phyloP scores from a whole-genome alignment of 2,888 invertebrate genomes.

The Tethea ocularis region DNA sequence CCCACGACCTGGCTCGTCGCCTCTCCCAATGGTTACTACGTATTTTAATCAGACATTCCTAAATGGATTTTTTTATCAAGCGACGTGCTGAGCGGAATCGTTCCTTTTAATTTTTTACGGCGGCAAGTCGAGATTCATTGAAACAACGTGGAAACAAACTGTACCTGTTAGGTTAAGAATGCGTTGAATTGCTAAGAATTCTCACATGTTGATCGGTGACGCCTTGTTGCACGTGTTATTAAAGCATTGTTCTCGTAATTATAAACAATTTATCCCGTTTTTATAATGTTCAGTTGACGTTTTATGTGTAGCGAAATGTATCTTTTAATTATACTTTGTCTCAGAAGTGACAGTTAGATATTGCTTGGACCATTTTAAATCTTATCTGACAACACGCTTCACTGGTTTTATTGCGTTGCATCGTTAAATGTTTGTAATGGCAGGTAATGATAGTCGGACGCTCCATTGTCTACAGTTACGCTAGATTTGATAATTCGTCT shows the following conservation, averaged over 20 bases:
- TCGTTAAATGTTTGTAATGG: slow-evolving; percentile 60
- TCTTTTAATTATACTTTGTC: slow-evolving; percentile 5
- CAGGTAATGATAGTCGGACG: slow-evolving; percentile 37
- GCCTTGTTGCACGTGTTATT: slow-evolving; percentile 25
- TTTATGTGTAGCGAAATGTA: neutral
- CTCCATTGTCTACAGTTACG: slow-evolving; percentile 58
- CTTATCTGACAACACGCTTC: slow-evolving; percentile 52
- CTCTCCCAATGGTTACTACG: slow-evolving; percentile 48
- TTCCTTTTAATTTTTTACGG: slow-evolving; percentile 57
- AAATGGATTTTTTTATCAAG: slow-evolving; percentile 62
- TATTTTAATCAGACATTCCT: slow-evolving; percentile 79
- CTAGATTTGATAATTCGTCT: slow-evolving; percentile 57
- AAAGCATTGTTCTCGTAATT: slow-evolving; percentile 29
- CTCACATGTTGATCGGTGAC: slow-evolving; percentile 24
- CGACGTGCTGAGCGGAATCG: slow-evolving; percentile 40
- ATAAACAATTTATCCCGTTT: slow-evolving; percentile 11
- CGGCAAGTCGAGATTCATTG: slow-evolving; percentile 29
- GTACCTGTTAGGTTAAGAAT: slow-evolving; percentile 34
- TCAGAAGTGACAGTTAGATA: slow-evolving; percentile 13
- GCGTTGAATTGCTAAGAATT: slow-evolving; percentile 31
- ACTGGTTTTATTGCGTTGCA: slow-evolving; percentile 63
- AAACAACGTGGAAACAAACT: too few species aligned
- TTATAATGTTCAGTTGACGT: neutral
- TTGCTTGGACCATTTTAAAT: slow-evolving; percentile 39
- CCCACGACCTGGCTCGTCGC: slow-evolving; percentile 60